These are phyloP conservation scores for Grallaria varia DNA, from an alignment of 2,113 vertebrate genomes.

Conservation along the genomic window DNA sequence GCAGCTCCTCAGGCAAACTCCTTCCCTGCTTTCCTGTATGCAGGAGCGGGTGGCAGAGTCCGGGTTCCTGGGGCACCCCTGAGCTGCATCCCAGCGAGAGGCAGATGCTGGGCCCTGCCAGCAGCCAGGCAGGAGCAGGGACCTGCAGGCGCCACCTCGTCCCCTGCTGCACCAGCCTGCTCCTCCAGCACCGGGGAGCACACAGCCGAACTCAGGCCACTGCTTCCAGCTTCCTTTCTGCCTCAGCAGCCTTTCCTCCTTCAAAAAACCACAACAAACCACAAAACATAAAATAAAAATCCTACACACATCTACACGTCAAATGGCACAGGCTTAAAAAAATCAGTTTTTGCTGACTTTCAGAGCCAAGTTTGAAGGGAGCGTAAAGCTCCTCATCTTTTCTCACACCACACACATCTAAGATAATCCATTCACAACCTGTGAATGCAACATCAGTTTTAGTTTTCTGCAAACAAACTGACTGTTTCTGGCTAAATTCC, in stretches of 20 bases:
- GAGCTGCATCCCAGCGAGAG: neutral
- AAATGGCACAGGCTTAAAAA: neutral
- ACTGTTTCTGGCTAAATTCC: neutral
- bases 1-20: neutral
- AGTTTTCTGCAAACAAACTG: conserved; percentile 4
- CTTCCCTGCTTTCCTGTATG: neutral
- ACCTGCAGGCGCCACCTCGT: accelerated
- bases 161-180: neutral
- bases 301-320: neutral
- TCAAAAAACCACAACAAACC: neutral
- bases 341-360: neutral
- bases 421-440: neutral
- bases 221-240: neutral
- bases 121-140: neutral
- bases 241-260: neutral
- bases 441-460: neutral
- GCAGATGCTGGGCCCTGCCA: neutral
- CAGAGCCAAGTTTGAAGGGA: neutral
- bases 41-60: neutral
- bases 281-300: neutral
- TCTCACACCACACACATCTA: neutral
- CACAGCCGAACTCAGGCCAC: neutral
- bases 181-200: accelerated
- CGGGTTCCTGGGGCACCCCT: neutral
- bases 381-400: neutral